Conservation (phyloP, 2,797 vertebrate species). For the Apodemus agrarius region DNA sequence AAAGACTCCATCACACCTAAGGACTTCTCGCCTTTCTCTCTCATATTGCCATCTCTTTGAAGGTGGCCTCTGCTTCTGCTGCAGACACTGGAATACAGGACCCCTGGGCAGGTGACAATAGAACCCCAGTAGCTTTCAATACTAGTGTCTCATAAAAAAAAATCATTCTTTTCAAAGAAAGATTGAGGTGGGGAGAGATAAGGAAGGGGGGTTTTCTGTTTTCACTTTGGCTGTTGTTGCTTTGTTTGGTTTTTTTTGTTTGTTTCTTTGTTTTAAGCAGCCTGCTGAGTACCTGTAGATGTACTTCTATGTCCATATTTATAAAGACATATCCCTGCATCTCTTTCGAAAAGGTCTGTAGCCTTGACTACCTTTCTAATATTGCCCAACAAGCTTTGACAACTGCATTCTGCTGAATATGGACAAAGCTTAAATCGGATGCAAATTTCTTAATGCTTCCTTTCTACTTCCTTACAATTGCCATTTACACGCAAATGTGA, state of each 20-base stretch:
- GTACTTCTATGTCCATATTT: no score
- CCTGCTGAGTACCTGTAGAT: not conserved
- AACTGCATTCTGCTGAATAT: conserved; percentile 54
- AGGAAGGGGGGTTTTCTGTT: not conserved
- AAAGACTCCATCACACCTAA: no score
- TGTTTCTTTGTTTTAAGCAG: not conserved
- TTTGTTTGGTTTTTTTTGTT: not conserved
- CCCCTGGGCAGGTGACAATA: not conserved
- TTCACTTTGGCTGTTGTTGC: not conserved
- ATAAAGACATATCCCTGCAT: not conserved
- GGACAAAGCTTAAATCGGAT: conserved; percentile 60
- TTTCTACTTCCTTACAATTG: conserved; percentile 61
- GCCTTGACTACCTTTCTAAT: not conserved
- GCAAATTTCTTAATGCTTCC: conserved; percentile 72
- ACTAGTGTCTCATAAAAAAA: not conserved
- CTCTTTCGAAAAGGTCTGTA: not conserved
- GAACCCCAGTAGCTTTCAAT: not conserved
- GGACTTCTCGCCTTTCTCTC: not conserved
- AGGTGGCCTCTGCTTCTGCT: not conserved
- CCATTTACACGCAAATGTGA: conserved; percentile 65
- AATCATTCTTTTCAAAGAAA: not conserved
- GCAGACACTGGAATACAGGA: not conserved
- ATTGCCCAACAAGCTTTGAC: conserved; percentile 40
- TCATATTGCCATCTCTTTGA: not conserved
- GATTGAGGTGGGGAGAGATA: accelerated